A percentile compares a stretch with the other conserved stretches of the same genome.
These are phyloP conservation scores for Pogonomyrmex californicus DNA, from an alignment of 1,140 invertebrate genomes.

Conservation along the genomic window DNA sequence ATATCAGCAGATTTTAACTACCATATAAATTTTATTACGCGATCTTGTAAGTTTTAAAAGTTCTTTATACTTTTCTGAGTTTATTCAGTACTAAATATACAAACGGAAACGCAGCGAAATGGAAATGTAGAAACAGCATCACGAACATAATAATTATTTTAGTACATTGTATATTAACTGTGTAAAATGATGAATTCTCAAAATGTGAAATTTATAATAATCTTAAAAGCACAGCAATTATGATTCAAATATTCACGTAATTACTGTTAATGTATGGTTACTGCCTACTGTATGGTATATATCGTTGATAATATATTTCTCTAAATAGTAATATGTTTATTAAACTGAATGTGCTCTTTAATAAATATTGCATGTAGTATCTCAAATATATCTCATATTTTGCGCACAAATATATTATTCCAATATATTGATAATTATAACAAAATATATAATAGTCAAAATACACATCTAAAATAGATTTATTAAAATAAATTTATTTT, in stretches of 20 bases:
- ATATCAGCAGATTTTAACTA: conserved; percentile 84
- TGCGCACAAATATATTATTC: not conserved
- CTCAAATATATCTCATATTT: conserved; percentile 13
- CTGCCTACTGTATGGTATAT: conserved; percentile 3
- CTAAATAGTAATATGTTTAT: not conserved
- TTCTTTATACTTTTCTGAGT: conserved; percentile 22
- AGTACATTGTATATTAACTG: conserved; percentile 53
- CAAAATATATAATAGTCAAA: not conserved
- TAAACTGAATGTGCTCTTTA: conserved; percentile 28
- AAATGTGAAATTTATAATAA: not conserved
- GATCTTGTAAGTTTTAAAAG: not conserved
- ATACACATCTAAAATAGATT: conserved; percentile 21
- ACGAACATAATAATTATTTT: conserved; percentile 45
- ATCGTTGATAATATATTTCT: conserved; percentile 40
- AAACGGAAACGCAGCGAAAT: not conserved
- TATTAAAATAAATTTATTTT: not conserved
- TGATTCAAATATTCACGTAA: conserved; percentile 9
- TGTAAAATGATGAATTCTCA: conserved; percentile 45
- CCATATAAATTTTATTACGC: conserved; percentile 24
- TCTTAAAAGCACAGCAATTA: conserved; percentile 16
- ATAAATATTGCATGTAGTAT: conserved; percentile 14
- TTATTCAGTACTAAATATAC: conserved; percentile 23
- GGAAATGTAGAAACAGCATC: not conserved
- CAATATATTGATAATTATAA: not conserved
- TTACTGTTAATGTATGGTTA: conserved; percentile 46